Percentiles rank a stretch among this genome's conserved stretches.
Conservation (phyloP, 2,113 vertebrate genomes). For the Bufo bufo region DNA sequence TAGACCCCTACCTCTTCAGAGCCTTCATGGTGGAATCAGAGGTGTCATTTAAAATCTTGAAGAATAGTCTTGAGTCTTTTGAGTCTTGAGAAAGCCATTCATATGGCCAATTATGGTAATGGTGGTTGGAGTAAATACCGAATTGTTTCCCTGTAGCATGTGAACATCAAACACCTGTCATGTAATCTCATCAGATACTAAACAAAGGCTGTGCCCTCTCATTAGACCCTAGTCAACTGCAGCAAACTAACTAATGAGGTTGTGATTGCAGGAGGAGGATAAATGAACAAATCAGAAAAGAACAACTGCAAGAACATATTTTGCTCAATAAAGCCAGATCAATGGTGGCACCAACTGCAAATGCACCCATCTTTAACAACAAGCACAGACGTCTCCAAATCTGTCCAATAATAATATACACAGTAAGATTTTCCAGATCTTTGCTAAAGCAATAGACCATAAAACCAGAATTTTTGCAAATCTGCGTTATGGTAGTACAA, state of each 20-base stretch:
- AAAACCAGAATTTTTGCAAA: not conserved
- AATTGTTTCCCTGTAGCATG: conserved; percentile 42
- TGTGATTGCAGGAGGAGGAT: conserved; percentile 30
- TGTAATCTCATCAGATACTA: conserved; percentile 46
- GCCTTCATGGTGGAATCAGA: not conserved
- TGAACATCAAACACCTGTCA: conserved; percentile 41
- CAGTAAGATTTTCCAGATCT: not conserved
- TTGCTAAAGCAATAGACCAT: not conserved
- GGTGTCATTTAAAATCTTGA: not conserved
- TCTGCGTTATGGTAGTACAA: not conserved
- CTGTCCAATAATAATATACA: not conserved
- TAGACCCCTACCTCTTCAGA: not conserved
- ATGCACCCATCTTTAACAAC: not conserved
- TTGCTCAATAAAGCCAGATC: not conserved
- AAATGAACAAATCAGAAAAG: conserved; percentile 35
- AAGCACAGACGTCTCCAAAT: not conserved
- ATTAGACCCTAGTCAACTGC: conserved; percentile 29
- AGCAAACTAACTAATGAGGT: conserved; percentile 36
- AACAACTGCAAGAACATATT: conserved; percentile 16
- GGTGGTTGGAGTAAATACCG: conserved; percentile 25
- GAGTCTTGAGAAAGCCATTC: conserved; percentile 23
- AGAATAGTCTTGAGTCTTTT: not conserved
- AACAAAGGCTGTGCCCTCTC: conserved; percentile 47
- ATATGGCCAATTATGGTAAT: conserved; percentile 45
- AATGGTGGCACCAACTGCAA: not conserved